Base-by-base conservation (phyloP, 2,888 invertebrate species). In the Cerastis leucographa region DNA sequence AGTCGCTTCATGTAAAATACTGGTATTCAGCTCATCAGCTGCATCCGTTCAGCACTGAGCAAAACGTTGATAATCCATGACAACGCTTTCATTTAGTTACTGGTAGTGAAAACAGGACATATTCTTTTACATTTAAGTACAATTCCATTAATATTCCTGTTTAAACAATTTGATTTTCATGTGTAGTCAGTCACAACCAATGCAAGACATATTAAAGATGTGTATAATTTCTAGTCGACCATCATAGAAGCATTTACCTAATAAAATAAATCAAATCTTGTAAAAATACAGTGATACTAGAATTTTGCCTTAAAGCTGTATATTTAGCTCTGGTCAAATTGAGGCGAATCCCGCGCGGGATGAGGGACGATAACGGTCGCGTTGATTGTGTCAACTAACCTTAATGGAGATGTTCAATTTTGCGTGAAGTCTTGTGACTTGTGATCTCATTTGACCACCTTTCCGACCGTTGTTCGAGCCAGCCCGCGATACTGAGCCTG, bases 211-310 rank as follows among this genome's bases (percentile, higher is more conserved):
- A 8, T 61, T 46, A 4, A 22, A 42, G 7, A 25, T 54, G 35
- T 68, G 29, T 74, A 46, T 46, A 40, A 64, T 71, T 62, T 85
- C 83, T 83, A 83, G 82, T 85, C 82, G 62, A 66, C 29, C 69
- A 40, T 67, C 49, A 9, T 25, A 59, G 22, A 66, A 81, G 25
- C 35, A 49, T 80, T 81, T 69, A 80, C 44, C 40, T 17, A 40
- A 42, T 79, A 35, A 46, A 65, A 35, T 35, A 35, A 35, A 35
- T 35, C 35, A 35, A 35, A 35, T 35, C 35, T 35, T 35, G 35
- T 35, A 35, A 35, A 35, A 35, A 65, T 54, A 25, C 51, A 25
- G 25, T 42, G 64, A n/a, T 64, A n/a, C 40, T 42, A 2, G n/a
- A n/a, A 1, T n/a, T 8, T 22, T 40, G 8, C 40, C n/a, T n/a